Evolutionary conservation across 2,888 invertebrate species (phyloP).

Genomic region (Chamaedrilus cognettii): DNA sequence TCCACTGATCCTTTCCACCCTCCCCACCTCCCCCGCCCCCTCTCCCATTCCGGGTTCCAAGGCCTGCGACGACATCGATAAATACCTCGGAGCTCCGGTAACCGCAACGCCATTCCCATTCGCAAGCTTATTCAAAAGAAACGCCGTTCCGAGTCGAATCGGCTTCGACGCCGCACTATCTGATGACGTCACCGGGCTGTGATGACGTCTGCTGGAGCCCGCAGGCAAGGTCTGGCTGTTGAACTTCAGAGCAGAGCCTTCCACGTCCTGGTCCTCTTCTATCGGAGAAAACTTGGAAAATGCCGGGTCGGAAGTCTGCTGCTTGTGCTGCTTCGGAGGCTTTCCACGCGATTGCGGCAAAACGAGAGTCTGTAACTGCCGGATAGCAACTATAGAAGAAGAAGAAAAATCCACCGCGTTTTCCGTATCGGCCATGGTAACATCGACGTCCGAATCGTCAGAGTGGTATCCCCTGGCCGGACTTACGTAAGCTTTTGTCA

Average conservation of each 20-base stretch:
- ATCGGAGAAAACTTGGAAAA: constrained; percentile 18
- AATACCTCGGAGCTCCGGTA: neutral
- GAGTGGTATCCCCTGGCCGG: neutral
- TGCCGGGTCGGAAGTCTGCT: constrained; percentile 9
- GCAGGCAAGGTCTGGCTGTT: neutral
- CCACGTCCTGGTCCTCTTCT: constrained; percentile 2
- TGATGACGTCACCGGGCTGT: neutral
- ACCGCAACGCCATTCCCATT: neutral
- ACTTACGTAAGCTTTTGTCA: neutral
- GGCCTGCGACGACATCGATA: neutral
- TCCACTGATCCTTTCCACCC: neutral
- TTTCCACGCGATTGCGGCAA: no score
- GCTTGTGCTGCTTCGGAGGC: constrained; percentile 1
- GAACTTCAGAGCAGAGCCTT: no score
- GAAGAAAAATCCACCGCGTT: neutral
- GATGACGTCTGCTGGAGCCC: neutral
- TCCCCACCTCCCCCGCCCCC: no score
- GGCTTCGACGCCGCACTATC: neutral
- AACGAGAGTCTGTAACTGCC: no score
- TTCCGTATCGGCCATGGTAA: neutral
- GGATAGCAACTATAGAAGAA: neutral
- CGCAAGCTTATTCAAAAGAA: neutral
- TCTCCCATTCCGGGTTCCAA: neutral
- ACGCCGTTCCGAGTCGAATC: constrained; percentile 5
- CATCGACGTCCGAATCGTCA: constrained; percentile 9